These are phyloP conservation scores for Chesias legatella DNA, from an alignment of 2,888 invertebrate genomes.

Conservation along the genomic window DNA sequence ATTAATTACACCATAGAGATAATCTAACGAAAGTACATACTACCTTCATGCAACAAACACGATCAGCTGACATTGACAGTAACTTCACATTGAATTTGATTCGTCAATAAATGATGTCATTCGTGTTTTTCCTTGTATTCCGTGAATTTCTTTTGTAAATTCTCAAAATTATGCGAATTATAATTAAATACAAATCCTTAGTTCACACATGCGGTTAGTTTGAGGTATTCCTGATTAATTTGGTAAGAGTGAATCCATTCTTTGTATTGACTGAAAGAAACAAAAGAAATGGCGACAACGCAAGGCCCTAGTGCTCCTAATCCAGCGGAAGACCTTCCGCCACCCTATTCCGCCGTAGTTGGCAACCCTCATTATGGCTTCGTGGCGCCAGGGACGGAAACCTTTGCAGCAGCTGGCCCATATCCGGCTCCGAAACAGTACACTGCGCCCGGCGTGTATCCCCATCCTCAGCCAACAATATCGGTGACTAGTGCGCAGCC, in stretches of 20 bases:
- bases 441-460: constrained; percentile 61
- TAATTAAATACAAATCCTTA: constrained; percentile 7
- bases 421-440: constrained; percentile 55
- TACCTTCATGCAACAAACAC: too few relatives aligned
- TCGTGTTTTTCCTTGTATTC: background rate
- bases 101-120: constrained; percentile 4
- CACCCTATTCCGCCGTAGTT: constrained; percentile 70
- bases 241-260: background rate
- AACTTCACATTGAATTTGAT: too few relatives aligned
- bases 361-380: constrained; percentile 69
- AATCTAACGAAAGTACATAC: too few relatives aligned
- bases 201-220: background rate
- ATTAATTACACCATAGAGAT: too few relatives aligned
- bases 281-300: constrained; percentile 12
- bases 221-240: background rate
- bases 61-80: too few relatives aligned
- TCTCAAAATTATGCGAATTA: background rate
- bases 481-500: constrained; percentile 52
- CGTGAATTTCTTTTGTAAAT: background rate
- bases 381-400: constrained; percentile 35
- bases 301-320: constrained; percentile 47
- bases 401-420: constrained; percentile 28
- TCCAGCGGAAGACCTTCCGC: constrained; percentile 67
- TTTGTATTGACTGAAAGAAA: background rate
- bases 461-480: constrained; percentile 57